Evolutionary conservation across 2,888 invertebrate species (phyloP).

Genomic region (Drosophila yooni): DNA sequence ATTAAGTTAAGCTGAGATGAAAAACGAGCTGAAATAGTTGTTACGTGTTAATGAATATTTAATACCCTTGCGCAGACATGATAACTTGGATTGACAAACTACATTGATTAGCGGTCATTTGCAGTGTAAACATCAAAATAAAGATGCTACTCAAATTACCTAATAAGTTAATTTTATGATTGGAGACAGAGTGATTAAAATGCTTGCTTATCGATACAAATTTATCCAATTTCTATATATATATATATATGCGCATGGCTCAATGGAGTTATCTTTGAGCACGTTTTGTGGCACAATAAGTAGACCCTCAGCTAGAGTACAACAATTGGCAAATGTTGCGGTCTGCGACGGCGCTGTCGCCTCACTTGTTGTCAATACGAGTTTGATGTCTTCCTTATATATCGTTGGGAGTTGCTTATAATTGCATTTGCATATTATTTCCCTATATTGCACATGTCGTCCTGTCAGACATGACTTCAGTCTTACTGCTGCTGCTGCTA

Average conservation of each 20-base stretch:
- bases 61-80: neutral
- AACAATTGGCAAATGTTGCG: slow-evolving; percentile 24
- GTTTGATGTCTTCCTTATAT: slow-evolving; percentile 46
- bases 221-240: neutral
- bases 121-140: neutral
- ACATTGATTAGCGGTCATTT: neutral
- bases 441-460: slow-evolving; percentile 77
- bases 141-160: neutral
- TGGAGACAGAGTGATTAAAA: neutral
- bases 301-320: neutral
- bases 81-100: neutral
- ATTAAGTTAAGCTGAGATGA: slow-evolving; percentile 44
- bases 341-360: slow-evolving; percentile 35
- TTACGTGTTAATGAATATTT: neutral
- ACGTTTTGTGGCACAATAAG: neutral
- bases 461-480: slow-evolving; percentile 70
- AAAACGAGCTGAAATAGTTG: neutral
- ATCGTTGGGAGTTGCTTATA: slow-evolving; percentile 69
- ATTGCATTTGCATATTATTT: slow-evolving; percentile 81
- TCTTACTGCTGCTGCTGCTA: slow-evolving; percentile 2
- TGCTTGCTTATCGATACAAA: neutral
- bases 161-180: neutral
- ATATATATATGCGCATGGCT: neutral
- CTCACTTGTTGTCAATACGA: slow-evolving; percentile 25
- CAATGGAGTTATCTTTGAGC: neutral